Evolutionary conservation across 2,113 vertebrate species (phyloP), one percentile per base, ranked within the genome.

Genomic region (Burhinus oedicnemus): DNA sequence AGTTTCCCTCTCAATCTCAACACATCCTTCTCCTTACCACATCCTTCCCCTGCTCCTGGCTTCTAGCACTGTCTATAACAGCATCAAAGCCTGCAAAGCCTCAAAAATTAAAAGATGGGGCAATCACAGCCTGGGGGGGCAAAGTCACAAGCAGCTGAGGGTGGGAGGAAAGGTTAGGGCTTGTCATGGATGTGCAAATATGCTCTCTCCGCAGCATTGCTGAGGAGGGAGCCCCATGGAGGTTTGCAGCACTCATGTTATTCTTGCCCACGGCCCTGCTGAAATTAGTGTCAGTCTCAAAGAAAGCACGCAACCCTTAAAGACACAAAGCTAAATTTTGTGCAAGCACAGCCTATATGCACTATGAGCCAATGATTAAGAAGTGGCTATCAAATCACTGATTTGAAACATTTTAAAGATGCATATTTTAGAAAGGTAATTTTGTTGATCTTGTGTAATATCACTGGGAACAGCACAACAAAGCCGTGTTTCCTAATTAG

Each of bases 261-360:
- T 68, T 93, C 86, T 95, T 93, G 92, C 83, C 72, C 57, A 92
- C 47, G 72, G 80, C 65, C 44, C 86, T 92, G 77, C 69, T 84
- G 87, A 95, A 93, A 89, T 96, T 54, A 83, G 45, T 29, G 61
- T 77, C 60, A 62, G 38, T 82, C 80, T 93, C 89, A 81, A 78
- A 84, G 83, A 60, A 71, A 96, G 90, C 8, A 42, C 13, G 38
- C 49, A 93, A 22, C 20, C 38, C 58, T 90, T 77, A 93, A 86
- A 78, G 76, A 74, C 11, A 86, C n/a, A 87, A 92, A 74, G n/a
- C 17, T 45, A 49, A 30, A 2, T 55, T 55, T 90, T 95, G 77
- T 77, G 64, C 38, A 69, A 84, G 51, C 27, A 29, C 18, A 40
- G 47, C n/a, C 58, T 71, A 26, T 20, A 30, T 19, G 38, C 0